phyloP scores from a whole-genome alignment of 2,113 vertebrate genomes.

The Lampris incognitus region DNA sequence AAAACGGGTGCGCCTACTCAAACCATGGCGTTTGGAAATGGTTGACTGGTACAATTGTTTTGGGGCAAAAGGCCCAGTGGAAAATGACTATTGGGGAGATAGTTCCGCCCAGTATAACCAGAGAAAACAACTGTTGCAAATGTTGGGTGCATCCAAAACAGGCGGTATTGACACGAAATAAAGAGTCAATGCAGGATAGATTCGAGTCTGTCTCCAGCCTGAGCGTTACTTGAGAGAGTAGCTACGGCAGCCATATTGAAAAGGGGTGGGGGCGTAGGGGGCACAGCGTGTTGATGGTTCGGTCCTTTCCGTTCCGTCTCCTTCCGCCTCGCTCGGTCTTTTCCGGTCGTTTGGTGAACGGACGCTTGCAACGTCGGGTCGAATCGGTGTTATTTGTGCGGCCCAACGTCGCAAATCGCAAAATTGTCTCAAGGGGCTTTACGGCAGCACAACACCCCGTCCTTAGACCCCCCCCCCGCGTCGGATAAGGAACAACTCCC shows the following conservation, averaged over 20 bases:
- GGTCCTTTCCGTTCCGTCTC: conserved; percentile 72
- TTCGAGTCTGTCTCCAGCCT: conserved; percentile 79
- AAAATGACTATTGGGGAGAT: conserved; percentile 73
- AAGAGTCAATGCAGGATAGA: conserved; percentile 66
- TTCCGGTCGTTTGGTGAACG: conserved; percentile 71
- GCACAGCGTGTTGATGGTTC: conserved; percentile 65
- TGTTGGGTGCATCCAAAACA: conserved; percentile 60
- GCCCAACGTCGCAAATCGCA: too few species aligned
- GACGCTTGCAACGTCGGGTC: too few species aligned
- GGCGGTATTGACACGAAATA: conserved; percentile 50
- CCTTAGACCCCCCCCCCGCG: too few species aligned
- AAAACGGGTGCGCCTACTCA: conserved; percentile 78
- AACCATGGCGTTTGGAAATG: conserved; percentile 83
- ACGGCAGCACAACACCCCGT: too few species aligned
- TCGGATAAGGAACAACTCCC: too few species aligned
- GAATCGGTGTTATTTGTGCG: too few species aligned
- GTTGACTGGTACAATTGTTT: conserved; percentile 79
- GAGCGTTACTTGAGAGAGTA: conserved; percentile 80
- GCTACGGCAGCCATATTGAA: conserved; percentile 84
- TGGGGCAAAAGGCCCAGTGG: conserved; percentile 66
- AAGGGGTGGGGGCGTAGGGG: conserved; percentile 60
- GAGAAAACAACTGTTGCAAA: conserved; percentile 39
- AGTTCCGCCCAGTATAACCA: conserved; percentile 70
- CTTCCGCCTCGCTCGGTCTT: conserved; percentile 57
- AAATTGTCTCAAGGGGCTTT: too few species aligned